Evolutionary conservation across 2,797 vertebrate genomes (phyloP), one percentile per base, ranked within the genome.

Genomic region (Cetoscarus ocellatus): DNA sequence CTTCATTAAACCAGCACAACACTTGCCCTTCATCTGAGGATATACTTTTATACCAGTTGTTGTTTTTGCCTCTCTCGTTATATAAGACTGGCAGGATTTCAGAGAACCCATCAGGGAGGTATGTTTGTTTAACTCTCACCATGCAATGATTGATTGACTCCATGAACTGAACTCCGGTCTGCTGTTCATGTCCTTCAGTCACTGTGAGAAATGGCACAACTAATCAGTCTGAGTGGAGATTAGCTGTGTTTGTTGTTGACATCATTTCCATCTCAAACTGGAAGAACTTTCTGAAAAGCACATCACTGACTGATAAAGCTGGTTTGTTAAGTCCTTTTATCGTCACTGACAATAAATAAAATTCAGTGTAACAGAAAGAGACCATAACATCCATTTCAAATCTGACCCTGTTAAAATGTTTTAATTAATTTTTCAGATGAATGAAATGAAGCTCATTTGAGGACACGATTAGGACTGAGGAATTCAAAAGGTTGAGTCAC

Each of bases 1-100:
- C 27, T 60, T 34, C 17, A 45, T 12, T 52, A 34, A 75, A 40
- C 11, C 53, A 38, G n/a, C 36, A 0, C 7, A 36, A 36, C 18
- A 54, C 13, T 61, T 7, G 0, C 53, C 48, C 57, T 35, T 3
- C 42, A 58, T 35, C 55, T 61, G 12, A 73, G 53, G 73, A 73
- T 70, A 49, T 10, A 36, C 14, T 36, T 66, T 38, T 44, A 49
- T 14, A 17, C 2, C 15, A 44, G 7, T 43, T 27, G 34, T 18
- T 55, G 48, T 52, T 19, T 39, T 18, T 34, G 34, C 8, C 8
- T 38, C 6, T 73, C 8, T 44, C 14, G 55, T 39, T 60, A 47
- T 43, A 11, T 38, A 5, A 38, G 15, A n/a, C 8, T 12, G 36
- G 35, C 9, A 13, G n/a, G 34, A 14, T 59, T 53, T 80, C 15